phyloP scores from a whole-genome alignment of 2,888 invertebrate genomes.

The Ametastegia equiseti region DNA sequence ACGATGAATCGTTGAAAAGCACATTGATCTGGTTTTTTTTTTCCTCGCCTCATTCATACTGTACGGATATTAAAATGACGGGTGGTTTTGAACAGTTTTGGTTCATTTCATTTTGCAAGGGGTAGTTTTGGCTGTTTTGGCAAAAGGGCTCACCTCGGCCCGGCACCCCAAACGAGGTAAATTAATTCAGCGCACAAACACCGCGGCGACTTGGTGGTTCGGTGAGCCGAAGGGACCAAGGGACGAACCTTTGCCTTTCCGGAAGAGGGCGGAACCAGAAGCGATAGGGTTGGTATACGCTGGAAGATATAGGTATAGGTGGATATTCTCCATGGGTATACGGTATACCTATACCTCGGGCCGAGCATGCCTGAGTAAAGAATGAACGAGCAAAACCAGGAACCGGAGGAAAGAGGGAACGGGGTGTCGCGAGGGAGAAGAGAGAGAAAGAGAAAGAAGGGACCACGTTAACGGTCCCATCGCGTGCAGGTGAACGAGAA shows the following conservation, averaged over 20 bases:
- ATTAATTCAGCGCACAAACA: constrained; percentile 72
- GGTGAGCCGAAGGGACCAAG: constrained; percentile 43
- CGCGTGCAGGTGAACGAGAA: constrained; percentile 61
- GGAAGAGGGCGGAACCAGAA: constrained; percentile 42
- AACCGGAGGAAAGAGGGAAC: constrained; percentile 51
- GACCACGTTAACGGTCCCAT: constrained; percentile 62
- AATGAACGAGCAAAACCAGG: constrained; percentile 32
- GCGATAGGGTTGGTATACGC: constrained; percentile 35
- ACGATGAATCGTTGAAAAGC: background rate
- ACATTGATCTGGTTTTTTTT: background rate
- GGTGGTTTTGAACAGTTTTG: constrained; percentile 57
- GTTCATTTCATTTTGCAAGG: background rate
- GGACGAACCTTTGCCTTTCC: constrained; percentile 43
- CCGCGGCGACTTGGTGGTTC: constrained; percentile 59
- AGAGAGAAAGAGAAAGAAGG: constrained; percentile 50
- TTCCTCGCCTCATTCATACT: too few relatives aligned
- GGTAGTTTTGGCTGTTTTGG: constrained; percentile 7
- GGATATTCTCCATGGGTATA: constrained; percentile 16
- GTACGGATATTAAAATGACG: background rate
- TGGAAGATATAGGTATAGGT: constrained; percentile 10
- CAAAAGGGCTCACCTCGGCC: constrained; percentile 16
- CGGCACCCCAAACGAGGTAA: constrained; percentile 47
- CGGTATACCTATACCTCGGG: constrained; percentile 19
- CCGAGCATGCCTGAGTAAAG: constrained; percentile 17
- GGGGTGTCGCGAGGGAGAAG: constrained; percentile 49